Percentiles rank a stretch among this genome's conserved stretches.
Evolutionary conservation across 2,888 invertebrate species (phyloP).

Genomic region (Siphlonurus alternatus): DNA sequence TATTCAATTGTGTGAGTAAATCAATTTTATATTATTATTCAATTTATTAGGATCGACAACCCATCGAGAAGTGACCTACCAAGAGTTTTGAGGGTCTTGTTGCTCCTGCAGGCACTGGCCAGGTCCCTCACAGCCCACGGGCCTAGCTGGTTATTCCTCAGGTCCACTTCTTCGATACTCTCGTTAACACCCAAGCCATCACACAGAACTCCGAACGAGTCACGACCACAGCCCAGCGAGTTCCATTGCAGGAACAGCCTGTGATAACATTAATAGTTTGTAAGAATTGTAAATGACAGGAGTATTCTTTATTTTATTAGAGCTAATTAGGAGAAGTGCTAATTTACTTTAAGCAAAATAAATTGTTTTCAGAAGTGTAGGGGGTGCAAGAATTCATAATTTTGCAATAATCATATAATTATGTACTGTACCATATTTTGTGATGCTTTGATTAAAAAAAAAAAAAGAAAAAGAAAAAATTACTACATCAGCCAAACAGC

Average conservation of each 20-base stretch:
- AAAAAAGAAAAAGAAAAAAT: too few species aligned
- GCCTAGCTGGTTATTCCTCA: conserved; percentile 26
- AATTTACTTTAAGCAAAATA: neutral
- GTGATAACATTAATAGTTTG: too few species aligned
- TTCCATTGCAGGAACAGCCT: conserved; percentile 25
- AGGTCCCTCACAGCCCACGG: conserved; percentile 22
- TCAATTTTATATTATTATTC: too few species aligned
- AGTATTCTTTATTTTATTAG: neutral
- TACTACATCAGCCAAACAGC: too few species aligned
- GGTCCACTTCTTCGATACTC: conserved; percentile 23
- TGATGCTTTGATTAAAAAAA: too few species aligned
- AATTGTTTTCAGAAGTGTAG: neutral
- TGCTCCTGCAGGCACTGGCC: conserved; percentile 19
- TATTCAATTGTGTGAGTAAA: too few species aligned
- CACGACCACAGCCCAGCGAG: conserved; percentile 21
- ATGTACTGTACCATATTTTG: too few species aligned
- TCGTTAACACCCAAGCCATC: conserved; percentile 22
- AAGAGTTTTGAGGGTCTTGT: conserved; percentile 21
- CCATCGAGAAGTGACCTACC: too few species aligned
- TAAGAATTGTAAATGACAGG: too few species aligned
- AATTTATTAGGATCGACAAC: too few species aligned
- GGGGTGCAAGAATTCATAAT: neutral
- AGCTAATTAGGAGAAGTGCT: too few species aligned
- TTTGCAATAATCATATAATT: too few species aligned
- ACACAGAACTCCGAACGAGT: conserved; percentile 23